phyloP scores from a whole-genome alignment of 2,888 invertebrate species.

The Lasioglossum morio region DNA sequence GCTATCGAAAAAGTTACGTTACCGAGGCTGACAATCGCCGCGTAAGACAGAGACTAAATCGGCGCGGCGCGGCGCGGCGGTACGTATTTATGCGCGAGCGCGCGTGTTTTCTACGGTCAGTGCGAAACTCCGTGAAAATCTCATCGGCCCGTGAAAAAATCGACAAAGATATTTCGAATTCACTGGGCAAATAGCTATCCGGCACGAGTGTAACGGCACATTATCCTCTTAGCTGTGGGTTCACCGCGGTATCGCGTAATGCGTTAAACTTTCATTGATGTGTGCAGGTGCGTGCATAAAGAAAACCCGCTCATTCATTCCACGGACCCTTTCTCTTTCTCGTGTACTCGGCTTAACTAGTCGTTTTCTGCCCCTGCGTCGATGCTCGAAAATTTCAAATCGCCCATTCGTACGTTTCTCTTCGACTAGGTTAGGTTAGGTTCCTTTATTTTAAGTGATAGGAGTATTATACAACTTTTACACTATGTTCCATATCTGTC shows the following conservation, averaged over 20 bases:
- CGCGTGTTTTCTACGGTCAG: slow-evolving; percentile 37
- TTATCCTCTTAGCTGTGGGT: slow-evolving; percentile 68
- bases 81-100: slow-evolving; percentile 51
- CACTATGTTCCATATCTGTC: too few relatives aligned
- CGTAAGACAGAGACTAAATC: slow-evolving; percentile 32
- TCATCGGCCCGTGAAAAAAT: slow-evolving; percentile 66
- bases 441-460: too few relatives aligned
- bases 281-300: slow-evolving; percentile 69
- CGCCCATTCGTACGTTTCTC: background rate
- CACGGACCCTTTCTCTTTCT: slow-evolving; percentile 37
- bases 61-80: too few relatives aligned
- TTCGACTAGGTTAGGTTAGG: too few relatives aligned
- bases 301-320: slow-evolving; percentile 48
- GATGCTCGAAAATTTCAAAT: background rate
- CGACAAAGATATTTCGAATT: slow-evolving; percentile 72
- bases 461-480: too few relatives aligned
- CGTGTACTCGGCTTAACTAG: background rate
- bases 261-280: slow-evolving; percentile 71
- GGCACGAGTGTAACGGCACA: slow-evolving; percentile 64
- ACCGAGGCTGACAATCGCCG: background rate
- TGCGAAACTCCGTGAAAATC: slow-evolving; percentile 62
- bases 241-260: slow-evolving; percentile 61
- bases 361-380: background rate
- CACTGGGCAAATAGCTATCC: slow-evolving; percentile 68
- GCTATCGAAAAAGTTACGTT: too few relatives aligned